Evolutionary conservation across 2,113 vertebrate species (phyloP), one percentile per base, ranked within the genome.

Genomic region (Leucopternis melanops): DNA sequence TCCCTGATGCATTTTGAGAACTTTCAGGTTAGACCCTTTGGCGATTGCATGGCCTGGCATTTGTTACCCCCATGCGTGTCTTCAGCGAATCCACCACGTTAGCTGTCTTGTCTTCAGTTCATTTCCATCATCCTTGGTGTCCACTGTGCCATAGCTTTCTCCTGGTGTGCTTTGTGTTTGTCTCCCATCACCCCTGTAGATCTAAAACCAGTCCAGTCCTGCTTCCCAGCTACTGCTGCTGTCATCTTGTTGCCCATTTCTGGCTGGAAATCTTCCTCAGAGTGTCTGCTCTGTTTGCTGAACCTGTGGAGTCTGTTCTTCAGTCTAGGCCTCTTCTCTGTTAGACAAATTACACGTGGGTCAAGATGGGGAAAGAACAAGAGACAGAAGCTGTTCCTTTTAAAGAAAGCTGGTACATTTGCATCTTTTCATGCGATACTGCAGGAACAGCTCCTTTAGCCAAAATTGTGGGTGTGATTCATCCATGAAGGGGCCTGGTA

Each of bases 1-100:
- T 99, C 99, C 93, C 94, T 98, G 96, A 97, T 98, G 97, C 99
- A 99, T 98, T 99, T 99, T 96, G 98, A 99, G 96, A 99, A 99
- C 95, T 98, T 99, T 92, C 99, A 99, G 99, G 99, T 99, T 95
- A 97, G 98, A 97, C 87, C 94, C 97, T 97, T 94, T 97, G 94
- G 92, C 97, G 70, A 96, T 97, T 96, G 97, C 96, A 96, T 98
- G 97, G 97, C 96, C 94, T 96, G 92, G 91, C 95, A 96, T 97
- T 94, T 94, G 94, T 95, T 93, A 49, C 79, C 93, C 90, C 85
- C 1, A 55, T 92, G 92, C 57, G 90, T 95, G 88, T 92, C 82
- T 72, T 63, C 73, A 69, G 59, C 34, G 5, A 50, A 67, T 83
- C 77, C 54, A 36, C 81, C 92, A 80, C 4, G 1, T 94, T 47